Percentiles rank a stretch among this genome's conserved stretches.
Conservation (phyloP, 2,888 invertebrate species). For the Monoplex corrugatus region DNA sequence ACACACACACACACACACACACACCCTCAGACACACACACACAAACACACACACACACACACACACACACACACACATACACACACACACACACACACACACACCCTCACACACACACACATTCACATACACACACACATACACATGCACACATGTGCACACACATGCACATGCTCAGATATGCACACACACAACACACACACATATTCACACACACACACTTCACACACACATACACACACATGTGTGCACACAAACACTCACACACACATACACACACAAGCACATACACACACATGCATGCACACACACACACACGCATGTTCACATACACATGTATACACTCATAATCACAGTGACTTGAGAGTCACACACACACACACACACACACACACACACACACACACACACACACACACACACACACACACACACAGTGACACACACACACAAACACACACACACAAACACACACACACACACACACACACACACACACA, state of each 20-base stretch:
- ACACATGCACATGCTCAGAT: neutral
- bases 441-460: neutral
- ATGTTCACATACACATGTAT: neutral
- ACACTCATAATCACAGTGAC: neutral
- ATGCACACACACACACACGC: neutral
- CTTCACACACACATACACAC: neutral
- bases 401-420: too few relatives aligned
- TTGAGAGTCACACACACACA: neutral
- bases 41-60: neutral
- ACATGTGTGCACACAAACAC: neutral
- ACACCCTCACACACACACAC: too few relatives aligned
- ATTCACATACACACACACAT: neutral
- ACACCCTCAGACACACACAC: neutral
- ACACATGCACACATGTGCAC: neutral
- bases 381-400: too few relatives aligned
- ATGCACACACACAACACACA: neutral
- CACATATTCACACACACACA: neutral
- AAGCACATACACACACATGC: neutral
- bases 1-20: neutral
- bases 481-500: neutral
- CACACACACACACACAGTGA: neutral
- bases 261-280: neutral
- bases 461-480: neutral
- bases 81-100: neutral
- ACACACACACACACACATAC: neutral